phyloP scores from a whole-genome alignment of 1,140 invertebrate species.

The Zaprionus capensis region DNA sequence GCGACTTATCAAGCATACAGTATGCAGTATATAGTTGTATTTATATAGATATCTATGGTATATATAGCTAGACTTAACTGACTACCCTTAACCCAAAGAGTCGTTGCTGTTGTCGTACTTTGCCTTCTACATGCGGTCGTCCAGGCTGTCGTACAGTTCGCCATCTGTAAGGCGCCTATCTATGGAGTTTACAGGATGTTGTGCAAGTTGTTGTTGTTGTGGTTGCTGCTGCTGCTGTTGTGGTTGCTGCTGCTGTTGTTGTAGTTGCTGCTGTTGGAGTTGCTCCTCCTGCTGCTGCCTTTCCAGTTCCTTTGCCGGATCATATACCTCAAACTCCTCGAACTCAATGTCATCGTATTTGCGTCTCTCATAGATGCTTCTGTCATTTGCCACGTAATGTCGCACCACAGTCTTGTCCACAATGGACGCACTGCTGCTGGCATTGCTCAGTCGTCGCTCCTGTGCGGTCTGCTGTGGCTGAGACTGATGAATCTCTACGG shows the following conservation, averaged over 20 bases:
- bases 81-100: constrained; percentile 50
- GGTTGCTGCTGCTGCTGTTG: constrained; percentile 27
- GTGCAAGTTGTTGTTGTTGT: constrained; percentile 5
- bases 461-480: constrained; percentile 34
- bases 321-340: constrained; percentile 90
- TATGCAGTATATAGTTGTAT: constrained; percentile 14
- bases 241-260: constrained; percentile 11
- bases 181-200: constrained; percentile 3
- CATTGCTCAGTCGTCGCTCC: constrained; percentile 65
- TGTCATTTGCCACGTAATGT: constrained; percentile 84
- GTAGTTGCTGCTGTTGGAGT: constrained; percentile 19
- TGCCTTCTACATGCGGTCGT: constrained; percentile 68
- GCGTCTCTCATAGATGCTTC: constrained; percentile 85
- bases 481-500: constrained; percentile 66
- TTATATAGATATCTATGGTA: constrained; percentile 13
- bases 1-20: constrained; percentile 29
- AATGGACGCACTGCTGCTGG: constrained; percentile 65
- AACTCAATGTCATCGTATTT: constrained; percentile 93
- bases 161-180: constrained; percentile 47
- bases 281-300: constrained; percentile 32
- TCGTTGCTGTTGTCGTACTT: constrained; percentile 34
- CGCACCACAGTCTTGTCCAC: constrained; percentile 77
- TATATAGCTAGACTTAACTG: constrained; percentile 31
- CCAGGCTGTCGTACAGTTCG: constrained; percentile 77
- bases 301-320: constrained; percentile 69